Evolutionary conservation across 2,888 invertebrate genomes (phyloP).

Genomic region (Trissonchulus sp.): DNA sequence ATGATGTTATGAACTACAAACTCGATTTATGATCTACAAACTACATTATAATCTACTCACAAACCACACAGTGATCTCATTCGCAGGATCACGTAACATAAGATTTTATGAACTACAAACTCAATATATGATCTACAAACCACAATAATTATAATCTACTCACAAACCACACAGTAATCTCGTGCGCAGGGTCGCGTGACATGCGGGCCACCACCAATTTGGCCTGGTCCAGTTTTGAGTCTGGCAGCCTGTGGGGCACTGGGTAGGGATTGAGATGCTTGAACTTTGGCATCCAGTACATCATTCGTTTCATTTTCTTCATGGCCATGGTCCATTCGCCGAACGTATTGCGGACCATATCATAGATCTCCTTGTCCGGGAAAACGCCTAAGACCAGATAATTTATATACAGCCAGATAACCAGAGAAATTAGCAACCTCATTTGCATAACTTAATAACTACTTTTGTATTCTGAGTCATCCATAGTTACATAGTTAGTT

Average conservation of each 20-base stretch:
- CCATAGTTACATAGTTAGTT: too few species aligned
- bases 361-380: slow-evolving; percentile 81
- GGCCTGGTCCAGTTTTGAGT: slow-evolving; percentile 39
- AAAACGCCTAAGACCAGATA: slow-evolving; percentile 64
- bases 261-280: slow-evolving; percentile 80
- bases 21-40: too few species aligned
- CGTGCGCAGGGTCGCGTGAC: slow-evolving; percentile 46
- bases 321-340: slow-evolving; percentile 64
- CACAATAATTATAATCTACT: slow-evolving; percentile 7
- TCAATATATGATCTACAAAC: too few species aligned
- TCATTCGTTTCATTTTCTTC: slow-evolving; percentile 57
- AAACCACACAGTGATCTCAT: slow-evolving; percentile 40
- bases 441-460: too few species aligned
- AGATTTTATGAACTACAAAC: too few species aligned
- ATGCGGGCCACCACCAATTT: slow-evolving; percentile 47
- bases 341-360: slow-evolving; percentile 73
- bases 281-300: slow-evolving; percentile 77
- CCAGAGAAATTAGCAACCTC: background rate
- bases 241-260: slow-evolving; percentile 58
- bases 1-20: too few species aligned
- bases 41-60: too few species aligned
- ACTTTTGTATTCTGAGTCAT: too few species aligned
- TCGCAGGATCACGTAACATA: slow-evolving; percentile 48
- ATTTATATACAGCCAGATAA: background rate
- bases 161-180: slow-evolving; percentile 42